These are phyloP conservation scores for Zosterops hypoxanthus DNA, from an alignment of 2,113 vertebrate genomes.

Conservation along the genomic window DNA sequence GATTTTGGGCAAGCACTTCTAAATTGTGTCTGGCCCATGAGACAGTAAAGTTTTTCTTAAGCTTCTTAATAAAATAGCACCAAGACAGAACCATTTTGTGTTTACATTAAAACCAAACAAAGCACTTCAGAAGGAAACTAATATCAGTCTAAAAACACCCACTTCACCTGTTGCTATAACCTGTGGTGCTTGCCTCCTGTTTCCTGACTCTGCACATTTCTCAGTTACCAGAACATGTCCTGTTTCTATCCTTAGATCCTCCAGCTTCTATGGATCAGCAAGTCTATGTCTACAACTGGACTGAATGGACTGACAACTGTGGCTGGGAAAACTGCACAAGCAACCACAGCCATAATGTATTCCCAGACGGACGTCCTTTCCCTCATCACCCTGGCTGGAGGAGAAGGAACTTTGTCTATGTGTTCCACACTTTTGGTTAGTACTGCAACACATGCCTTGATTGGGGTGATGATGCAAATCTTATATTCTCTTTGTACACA, in stretches of 20 bases:
- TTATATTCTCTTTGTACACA: not conserved
- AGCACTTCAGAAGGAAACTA: not conserved
- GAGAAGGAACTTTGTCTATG: constrained; percentile 84
- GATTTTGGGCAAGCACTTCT: not conserved
- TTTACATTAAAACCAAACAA: not conserved
- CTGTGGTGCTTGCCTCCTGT: not conserved
- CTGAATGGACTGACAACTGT: constrained; percentile 82
- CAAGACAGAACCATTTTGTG: not conserved
- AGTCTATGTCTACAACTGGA: constrained; percentile 86
- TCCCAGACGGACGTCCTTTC: constrained; percentile 90
- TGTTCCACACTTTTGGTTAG: constrained; percentile 90
- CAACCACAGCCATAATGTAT: constrained; percentile 72
- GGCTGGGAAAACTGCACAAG: constrained; percentile 75
- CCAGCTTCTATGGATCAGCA: constrained; percentile 35
- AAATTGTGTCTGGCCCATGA: not conserved
- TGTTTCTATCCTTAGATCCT: not conserved
- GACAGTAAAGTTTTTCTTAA: not conserved
- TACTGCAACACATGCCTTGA: not conserved
- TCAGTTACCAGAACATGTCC: not conserved
- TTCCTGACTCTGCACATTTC: not conserved
- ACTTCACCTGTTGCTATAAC: not conserved
- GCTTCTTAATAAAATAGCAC: not conserved
- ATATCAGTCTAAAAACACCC: not conserved
- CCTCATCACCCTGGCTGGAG: constrained; percentile 82
- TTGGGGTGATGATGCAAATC: constrained; percentile 44